Percentiles rank a stretch among this genome's conserved stretches.
phyloP scores from a whole-genome alignment of 64 coral and sea anemone species.

The Pocillopora damicornis region DNA sequence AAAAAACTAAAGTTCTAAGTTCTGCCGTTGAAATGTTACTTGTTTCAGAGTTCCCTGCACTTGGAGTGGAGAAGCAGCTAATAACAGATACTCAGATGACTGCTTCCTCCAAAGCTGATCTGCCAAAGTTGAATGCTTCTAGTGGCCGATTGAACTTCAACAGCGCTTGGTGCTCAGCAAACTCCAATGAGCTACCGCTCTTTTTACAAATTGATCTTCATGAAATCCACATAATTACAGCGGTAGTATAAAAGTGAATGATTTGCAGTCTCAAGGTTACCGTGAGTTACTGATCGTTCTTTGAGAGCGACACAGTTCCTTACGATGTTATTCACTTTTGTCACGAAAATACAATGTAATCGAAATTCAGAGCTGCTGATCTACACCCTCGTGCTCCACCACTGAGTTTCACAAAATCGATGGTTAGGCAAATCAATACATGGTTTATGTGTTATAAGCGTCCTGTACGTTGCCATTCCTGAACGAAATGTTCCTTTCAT shows the following conservation, averaged over 20 bases:
- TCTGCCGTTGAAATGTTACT: no score
- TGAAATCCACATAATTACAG: neutral
- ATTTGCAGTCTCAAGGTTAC: neutral
- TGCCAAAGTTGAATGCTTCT: neutral
- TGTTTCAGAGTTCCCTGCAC: neutral
- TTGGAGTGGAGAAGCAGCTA: neutral
- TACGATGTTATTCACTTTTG: no score
- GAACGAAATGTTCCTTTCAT: no score
- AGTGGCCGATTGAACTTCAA: neutral
- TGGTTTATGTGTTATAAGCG: no score
- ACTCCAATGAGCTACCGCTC: neutral
- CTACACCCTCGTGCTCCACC: no score
- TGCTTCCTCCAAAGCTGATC: neutral
- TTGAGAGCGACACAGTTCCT: neutral
- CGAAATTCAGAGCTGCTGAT: no score
- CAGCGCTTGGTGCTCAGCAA: slow-evolving; percentile 6
- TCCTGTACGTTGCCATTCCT: no score
- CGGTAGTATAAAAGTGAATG: neutral
- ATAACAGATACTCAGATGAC: slow-evolving; percentile 9
- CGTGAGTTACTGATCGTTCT: neutral
- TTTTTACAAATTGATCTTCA: slow-evolving; percentile 5
- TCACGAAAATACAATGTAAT: no score
- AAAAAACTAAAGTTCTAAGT: no score
- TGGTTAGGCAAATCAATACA: no score
- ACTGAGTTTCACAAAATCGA: no score